Evolutionary conservation across 2,888 invertebrate genomes (phyloP).

Genomic region (Protophormia terraenovae): DNA sequence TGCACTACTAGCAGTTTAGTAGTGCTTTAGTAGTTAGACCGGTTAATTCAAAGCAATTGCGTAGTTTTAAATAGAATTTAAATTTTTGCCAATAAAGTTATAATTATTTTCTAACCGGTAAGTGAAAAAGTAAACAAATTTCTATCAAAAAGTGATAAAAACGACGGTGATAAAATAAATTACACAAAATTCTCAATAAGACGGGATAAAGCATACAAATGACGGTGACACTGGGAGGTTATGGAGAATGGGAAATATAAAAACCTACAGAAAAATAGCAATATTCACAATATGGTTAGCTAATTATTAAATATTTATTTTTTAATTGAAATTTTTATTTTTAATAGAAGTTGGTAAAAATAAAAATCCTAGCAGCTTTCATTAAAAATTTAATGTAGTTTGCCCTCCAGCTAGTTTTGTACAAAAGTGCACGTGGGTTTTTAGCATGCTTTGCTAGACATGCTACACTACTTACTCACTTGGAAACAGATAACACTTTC

Average conservation of each 20-base stretch:
- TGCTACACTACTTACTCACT: neutral
- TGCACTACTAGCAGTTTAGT: neutral
- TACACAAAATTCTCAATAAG: neutral
- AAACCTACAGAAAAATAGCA: neutral
- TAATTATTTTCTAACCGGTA: neutral
- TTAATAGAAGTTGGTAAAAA: neutral
- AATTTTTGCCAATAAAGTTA: neutral
- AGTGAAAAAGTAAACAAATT: neutral
- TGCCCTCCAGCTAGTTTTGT: neutral
- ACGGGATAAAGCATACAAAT: neutral
- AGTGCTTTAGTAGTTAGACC: neutral
- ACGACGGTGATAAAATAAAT: too few species aligned
- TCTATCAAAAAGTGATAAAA: neutral
- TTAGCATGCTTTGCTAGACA: neutral
- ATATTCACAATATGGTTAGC: neutral
- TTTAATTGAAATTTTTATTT: neutral
- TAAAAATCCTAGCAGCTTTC: neutral
- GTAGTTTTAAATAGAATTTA: neutral
- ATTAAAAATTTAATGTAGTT: neutral
- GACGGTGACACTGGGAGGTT: neutral
- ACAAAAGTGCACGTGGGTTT: slow-evolving; percentile 29
- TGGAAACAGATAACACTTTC: neutral
- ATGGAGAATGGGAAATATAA: neutral
- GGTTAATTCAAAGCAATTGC: neutral
- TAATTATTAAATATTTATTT: neutral